A percentile compares a stretch with the other conserved stretches of the same genome.
Evolutionary conservation across 2,113 vertebrate species (phyloP).

Genomic region (Notiomystis cincta): DNA sequence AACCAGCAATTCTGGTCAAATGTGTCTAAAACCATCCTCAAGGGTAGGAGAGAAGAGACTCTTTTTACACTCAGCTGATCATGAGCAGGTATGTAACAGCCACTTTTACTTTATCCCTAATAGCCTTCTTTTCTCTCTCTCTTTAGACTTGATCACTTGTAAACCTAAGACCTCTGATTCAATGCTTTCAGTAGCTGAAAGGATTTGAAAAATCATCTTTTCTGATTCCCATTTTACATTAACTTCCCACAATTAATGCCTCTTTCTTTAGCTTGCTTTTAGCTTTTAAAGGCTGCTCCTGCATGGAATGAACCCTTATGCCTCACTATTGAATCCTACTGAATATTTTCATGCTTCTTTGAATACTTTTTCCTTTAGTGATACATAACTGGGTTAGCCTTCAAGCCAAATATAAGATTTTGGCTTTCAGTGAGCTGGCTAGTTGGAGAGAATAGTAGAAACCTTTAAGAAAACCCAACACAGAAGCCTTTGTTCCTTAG

Average conservation of each 20-base stretch:
- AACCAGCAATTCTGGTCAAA: not conserved
- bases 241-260: constrained; percentile 3
- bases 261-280: not conserved
- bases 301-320: not conserved
- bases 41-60: not conserved
- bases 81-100: not conserved
- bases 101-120: not conserved
- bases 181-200: not conserved
- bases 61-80: not conserved
- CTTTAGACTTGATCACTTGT: not conserved
- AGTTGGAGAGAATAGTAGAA: not conserved
- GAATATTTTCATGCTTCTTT: not conserved
- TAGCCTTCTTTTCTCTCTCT: not conserved
- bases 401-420: not conserved
- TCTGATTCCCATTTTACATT: not conserved
- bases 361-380: not conserved
- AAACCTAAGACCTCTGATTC: not conserved
- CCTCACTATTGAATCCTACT: not conserved
- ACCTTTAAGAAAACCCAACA: not conserved
- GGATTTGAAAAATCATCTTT: not conserved
- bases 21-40: not conserved
- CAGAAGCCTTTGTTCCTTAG: not conserved
- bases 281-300: not conserved
- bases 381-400: not conserved
- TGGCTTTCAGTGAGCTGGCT: not conserved